Base-by-base conservation (phyloP, 2,113 vertebrate species). In the Halichoeres trimaculatus region DNA sequence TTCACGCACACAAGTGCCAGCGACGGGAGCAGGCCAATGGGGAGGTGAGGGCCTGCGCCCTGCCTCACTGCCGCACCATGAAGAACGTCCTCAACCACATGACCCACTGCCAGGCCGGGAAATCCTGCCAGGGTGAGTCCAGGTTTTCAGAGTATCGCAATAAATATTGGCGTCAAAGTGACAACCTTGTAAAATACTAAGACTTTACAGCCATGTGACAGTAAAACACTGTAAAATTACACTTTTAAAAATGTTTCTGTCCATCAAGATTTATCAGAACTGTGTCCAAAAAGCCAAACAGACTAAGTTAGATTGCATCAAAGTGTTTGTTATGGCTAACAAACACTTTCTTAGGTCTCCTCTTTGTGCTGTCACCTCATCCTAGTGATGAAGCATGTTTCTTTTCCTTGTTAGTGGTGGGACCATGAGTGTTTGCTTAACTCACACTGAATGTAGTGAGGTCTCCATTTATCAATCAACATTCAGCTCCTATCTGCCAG, bases 71-170 rank as follows among this genome's bases (percentile, higher is more conserved):
- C 82, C 95, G 97, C 76, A 98, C 97, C 90, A 99, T 99, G 98
- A 99, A 99, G 83, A 99, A 99, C 22, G 98, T 99, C 91, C 95
- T 99, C 84, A 99, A 99, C 90, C 98, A 99, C 92, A 99, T 99
- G 98, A 99, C 98, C 0, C 98, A 99, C 88, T 99, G 98, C 90
- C 98, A 99, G 90, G 97, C 98, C 1, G 98, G 98, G 78, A 99
- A 99, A 88, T 96, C 98, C 89, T 99, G 98, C 92, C 98, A 99
- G 93, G 98, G 98, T 99, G 89, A 94, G 95, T 76, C 50, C 17
- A 1, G 70, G 47, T n/a, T 10, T 53, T 68, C 0, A 66, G 47
- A 35, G 14, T 5, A 53, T 16, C 10, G 5, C 34, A 40, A 58
- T 7, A 10, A 36, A 47, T 1, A 50, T n/a, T 55, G 41, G 5